Base-by-base conservation (phyloP, 2,888 invertebrate genomes). In the Dascillus cervinus region DNA sequence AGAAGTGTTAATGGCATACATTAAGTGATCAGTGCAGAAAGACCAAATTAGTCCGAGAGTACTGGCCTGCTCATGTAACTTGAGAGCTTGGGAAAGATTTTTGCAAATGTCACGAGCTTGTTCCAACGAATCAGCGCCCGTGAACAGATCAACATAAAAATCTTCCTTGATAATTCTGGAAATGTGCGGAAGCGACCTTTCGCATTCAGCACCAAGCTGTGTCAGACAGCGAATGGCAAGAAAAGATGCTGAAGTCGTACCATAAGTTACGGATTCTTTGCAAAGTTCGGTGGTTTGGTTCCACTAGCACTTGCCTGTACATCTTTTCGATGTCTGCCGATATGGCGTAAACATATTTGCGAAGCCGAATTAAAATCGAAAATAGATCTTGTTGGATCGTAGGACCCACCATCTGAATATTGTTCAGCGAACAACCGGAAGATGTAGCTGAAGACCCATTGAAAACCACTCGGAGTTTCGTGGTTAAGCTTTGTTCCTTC, bases 171-270 rank as follows among this genome's bases (percentile, higher is more conserved):
- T 17, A 8, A 17, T 6, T 27, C 9, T 9, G 4, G 27, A n/a
- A 17, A 4, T 19, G 9, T 27, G n/a, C 9, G 27, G 27, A 27
- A 14, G 11, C 3, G n/a, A 5, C n/a, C n/a, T n/a, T 27, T 20
- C 19, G 4, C 19, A 17, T 20, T 27, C 27, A 3, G n/a, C 5
- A 3, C 17, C 27, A 4, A 27, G n/a, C 17, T 27, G 21, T 9
- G n/a, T 9, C 5, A 17, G 17, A 8, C 17, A 17, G 4, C 17
- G 17, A 17, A 17, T 17, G 8, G 17, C 17, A 8, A 17, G 17
- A 17, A 17, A 17, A 6, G 17, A 17, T 6, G 17, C 17, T 4
- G 5, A 17, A 6, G 28, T 22, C 4, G 19, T 17, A 9, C 17
- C 28, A 17, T 28, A 28, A 5, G 28, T n/a, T n/a, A n/a, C 4